phyloP scores from a whole-genome alignment of 2,888 invertebrate species.

The Gymnosoma rotundatum region DNA sequence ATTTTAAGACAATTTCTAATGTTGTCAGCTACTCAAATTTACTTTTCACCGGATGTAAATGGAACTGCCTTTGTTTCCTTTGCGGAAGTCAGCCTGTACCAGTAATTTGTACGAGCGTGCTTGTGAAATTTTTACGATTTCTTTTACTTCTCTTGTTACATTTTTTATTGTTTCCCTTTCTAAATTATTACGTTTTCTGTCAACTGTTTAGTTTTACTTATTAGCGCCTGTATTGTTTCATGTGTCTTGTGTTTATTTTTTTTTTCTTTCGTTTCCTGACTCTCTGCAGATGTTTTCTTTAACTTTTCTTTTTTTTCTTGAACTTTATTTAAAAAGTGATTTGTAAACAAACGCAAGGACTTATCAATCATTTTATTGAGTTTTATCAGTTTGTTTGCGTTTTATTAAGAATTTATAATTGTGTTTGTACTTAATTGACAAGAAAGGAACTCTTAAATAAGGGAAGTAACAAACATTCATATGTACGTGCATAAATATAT shows the following conservation, averaged over 20 bases:
- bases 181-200: neutral
- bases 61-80: conserved; percentile 66
- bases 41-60: conserved; percentile 52
- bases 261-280: neutral
- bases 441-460: too few species aligned
- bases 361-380: neutral
- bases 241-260: neutral
- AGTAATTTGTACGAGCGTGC: conserved; percentile 10
- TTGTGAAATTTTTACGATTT: neutral
- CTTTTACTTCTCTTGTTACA: conserved; percentile 5
- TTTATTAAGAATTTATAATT: too few species aligned
- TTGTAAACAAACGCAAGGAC: neutral
- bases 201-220: conserved; percentile 1
- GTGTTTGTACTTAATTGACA: too few species aligned
- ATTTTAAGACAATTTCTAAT: conserved; percentile 6
- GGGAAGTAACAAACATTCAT: too few species aligned
- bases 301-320: neutral
- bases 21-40: conserved; percentile 27
- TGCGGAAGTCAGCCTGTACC: conserved; percentile 52
- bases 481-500: too few species aligned
- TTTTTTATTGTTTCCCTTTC: conserved; percentile 16
- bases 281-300: neutral
- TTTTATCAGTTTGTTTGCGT: too few species aligned
- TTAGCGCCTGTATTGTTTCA: conserved; percentile 18
- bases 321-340: neutral